A percentile compares a stretch with the other conserved stretches of the same genome.
phyloP scores from a whole-genome alignment of 2,113 vertebrate genomes.

The Tragulus kanchil region DNA sequence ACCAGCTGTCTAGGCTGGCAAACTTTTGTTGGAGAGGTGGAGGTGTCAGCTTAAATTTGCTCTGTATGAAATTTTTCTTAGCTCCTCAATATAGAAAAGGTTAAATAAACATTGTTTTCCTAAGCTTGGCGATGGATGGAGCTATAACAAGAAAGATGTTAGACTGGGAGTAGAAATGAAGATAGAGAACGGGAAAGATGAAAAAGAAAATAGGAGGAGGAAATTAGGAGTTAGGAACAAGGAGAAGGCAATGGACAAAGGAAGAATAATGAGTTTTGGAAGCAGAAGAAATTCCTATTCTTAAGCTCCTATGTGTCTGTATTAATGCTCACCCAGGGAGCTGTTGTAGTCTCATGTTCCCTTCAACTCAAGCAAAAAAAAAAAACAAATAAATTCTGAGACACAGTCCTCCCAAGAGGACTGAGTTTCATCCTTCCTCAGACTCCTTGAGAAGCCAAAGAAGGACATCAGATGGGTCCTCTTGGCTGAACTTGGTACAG shows the following conservation, averaged over 20 bases:
- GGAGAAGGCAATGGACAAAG: not conserved
- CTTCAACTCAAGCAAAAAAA: not conserved
- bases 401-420: not conserved
- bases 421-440: not conserved
- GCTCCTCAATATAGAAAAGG: slow-evolving; percentile 10
- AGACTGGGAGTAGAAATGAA: not conserved
- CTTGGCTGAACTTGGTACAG: not conserved
- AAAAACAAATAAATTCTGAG: not conserved
- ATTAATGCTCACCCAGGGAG: not conserved
- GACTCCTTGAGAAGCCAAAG: not conserved
- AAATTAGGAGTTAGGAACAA: not conserved
- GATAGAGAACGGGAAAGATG: not conserved
- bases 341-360: not conserved
- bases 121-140: not conserved
- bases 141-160: not conserved
- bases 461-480: not conserved
- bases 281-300: too few relatives aligned
- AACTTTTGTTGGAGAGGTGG: not conserved
- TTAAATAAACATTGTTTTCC: not conserved
- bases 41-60: not conserved
- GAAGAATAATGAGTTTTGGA: not conserved
- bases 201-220: not conserved
- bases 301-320: not conserved
- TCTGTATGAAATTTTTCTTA: not conserved
- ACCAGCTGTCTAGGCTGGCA: not conserved